A percentile compares a stretch with the other conserved stretches of the same genome.
Conservation (phyloP, 2,888 invertebrate genomes). For the Harpagoxenus sublaevis region DNA sequence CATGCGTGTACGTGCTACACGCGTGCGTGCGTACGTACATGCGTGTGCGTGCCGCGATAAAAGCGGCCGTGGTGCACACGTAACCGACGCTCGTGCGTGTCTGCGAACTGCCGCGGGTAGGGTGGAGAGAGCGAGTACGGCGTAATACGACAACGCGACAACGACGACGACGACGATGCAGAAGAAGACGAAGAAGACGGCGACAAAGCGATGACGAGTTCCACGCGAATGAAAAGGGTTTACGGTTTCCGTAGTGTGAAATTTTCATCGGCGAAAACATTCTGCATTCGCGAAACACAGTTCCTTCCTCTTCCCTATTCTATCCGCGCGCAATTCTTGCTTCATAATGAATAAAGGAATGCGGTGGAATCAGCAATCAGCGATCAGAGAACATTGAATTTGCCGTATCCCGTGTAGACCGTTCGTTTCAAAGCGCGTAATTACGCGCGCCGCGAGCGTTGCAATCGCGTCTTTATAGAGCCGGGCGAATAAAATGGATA, state of each 20-base stretch:
- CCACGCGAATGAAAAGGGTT: constrained; percentile 53
- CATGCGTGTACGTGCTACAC: background rate
- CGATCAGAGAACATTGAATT: constrained; percentile 7
- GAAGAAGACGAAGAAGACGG: constrained; percentile 10
- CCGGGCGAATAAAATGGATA: constrained; percentile 4
- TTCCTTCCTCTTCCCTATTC: background rate
- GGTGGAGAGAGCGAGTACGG: constrained; percentile 62
- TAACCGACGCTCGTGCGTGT: constrained; percentile 50
- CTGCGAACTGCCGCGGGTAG: constrained; percentile 38
- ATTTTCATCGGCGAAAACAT: constrained; percentile 40
- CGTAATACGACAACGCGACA: constrained; percentile 21
- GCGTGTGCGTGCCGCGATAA: constrained; percentile 42
- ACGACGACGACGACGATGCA: background rate
- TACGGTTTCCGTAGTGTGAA: constrained; percentile 39
- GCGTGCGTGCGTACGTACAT: background rate
- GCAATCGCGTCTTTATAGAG: constrained; percentile 15
- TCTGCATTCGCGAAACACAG: background rate
- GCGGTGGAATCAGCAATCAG: background rate
- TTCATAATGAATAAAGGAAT: background rate
- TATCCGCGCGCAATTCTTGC: background rate
- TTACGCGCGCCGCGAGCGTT: background rate
- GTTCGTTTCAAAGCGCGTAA: background rate
- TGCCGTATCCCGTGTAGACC: background rate
- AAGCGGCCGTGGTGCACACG: constrained; percentile 51
- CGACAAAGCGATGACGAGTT: constrained; percentile 4